phyloP scores from a whole-genome alignment of 30 jellyfish, hydroid and myxozoan species.

The Thelohanellus kitauei region DNA sequence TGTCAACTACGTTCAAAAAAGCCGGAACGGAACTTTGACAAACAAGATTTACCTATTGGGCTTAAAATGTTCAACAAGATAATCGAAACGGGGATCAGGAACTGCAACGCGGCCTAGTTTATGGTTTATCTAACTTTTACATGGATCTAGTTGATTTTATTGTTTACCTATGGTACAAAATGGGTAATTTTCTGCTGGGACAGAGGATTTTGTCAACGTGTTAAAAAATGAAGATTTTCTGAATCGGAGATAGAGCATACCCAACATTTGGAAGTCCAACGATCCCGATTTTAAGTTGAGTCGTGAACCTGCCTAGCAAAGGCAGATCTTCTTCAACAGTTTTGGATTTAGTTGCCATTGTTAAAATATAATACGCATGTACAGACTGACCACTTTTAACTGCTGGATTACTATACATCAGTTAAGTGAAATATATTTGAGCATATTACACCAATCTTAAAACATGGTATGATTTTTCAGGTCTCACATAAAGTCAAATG shows the following conservation, averaged over 20 bases:
- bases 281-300: conserved; percentile 60
- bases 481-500: too few relatives aligned
- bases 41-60: conserved; percentile 36
- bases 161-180: conserved; percentile 62
- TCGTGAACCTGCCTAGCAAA: conserved; percentile 57
- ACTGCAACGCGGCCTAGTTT: conserved; percentile 62
- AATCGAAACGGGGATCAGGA: conserved; percentile 80
- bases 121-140: conserved; percentile 25
- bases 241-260: conserved; percentile 2
- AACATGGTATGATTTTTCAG: too few relatives aligned
- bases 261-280: conserved; percentile 97
- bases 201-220: conserved; percentile 61
- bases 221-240: conserved; percentile 81
- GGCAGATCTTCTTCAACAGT: conserved; percentile 26
- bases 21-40: conserved; percentile 59
- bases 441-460: too few relatives aligned
- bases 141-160: conserved; percentile 20
- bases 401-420: too few relatives aligned
- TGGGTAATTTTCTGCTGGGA: conserved; percentile 83
- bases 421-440: too few relatives aligned
- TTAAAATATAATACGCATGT: too few relatives aligned
- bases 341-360: too few relatives aligned
- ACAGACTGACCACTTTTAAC: too few relatives aligned
- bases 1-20: conserved; percentile 50
- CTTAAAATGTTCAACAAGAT: conserved; percentile 26